These are phyloP conservation scores for Drosophila aldrichi DNA, from an alignment of 2,888 invertebrate species.

Conservation along the genomic window DNA sequence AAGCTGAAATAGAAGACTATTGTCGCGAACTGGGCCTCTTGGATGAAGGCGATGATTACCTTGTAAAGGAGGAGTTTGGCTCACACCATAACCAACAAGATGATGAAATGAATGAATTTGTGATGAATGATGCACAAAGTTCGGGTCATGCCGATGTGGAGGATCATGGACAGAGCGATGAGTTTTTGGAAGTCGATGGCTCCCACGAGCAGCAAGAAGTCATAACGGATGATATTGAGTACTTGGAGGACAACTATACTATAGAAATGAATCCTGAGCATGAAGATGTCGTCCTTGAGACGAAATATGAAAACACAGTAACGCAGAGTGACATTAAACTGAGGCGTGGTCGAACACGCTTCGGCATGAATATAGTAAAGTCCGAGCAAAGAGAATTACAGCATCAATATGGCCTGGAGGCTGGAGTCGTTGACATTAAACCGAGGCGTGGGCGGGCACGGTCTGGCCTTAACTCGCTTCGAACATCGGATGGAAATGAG, in stretches of 20 bases:
- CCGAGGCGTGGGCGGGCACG: conserved; percentile 47
- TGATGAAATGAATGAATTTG: conserved; percentile 55
- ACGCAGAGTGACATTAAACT: conserved; percentile 39
- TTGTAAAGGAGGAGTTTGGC: conserved; percentile 64
- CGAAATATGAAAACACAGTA: conserved; percentile 33
- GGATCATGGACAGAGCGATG: conserved; percentile 47
- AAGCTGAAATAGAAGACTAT: conserved; percentile 74
- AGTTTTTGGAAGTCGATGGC: conserved; percentile 59
- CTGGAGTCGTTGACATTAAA: conserved; percentile 31
- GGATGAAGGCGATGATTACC: conserved; percentile 56
- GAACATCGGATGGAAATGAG: conserved; percentile 63
- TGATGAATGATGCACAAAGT: conserved; percentile 47
- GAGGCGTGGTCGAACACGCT: conserved; percentile 41
- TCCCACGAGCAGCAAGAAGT: conserved; percentile 56
- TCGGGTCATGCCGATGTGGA: conserved; percentile 21
- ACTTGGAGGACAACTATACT: conserved; percentile 68
- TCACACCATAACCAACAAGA: conserved; percentile 49
- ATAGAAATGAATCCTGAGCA: conserved; percentile 61
- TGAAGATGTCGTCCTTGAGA: conserved; percentile 49
- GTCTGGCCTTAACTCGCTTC: conserved; percentile 54
- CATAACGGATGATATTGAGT: conserved; percentile 68
- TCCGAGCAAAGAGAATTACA: conserved; percentile 23
- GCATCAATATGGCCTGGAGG: conserved; percentile 17
- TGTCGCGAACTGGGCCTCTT: conserved; percentile 64
- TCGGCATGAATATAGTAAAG: conserved; percentile 29